These are phyloP conservation scores for Hippopotamus amphibius DNA, from an alignment of 2,113 vertebrate species.

Conservation along the genomic window DNA sequence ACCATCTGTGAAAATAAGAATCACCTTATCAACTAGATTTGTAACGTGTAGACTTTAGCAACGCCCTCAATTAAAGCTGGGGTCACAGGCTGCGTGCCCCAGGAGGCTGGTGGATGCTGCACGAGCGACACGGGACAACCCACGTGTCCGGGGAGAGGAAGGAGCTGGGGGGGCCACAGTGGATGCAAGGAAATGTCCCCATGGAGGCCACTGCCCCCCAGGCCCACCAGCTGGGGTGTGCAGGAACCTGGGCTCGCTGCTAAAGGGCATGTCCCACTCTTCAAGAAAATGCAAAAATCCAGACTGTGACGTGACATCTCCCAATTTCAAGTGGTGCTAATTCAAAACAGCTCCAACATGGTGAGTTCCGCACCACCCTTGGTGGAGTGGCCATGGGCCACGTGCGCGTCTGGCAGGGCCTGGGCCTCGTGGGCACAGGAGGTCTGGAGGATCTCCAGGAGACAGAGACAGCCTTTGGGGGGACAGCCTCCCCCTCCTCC, in stretches of 20 bases:
- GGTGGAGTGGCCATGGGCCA: fast-evolving
- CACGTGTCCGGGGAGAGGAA: not conserved
- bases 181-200: too few species aligned
- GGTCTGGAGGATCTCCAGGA: not conserved
- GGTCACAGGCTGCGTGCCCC: too few species aligned
- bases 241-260: fast-evolving
- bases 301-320: not conserved
- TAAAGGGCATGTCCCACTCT: not conserved
- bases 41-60: not conserved
- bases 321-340: not conserved
- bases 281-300: not conserved
- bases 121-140: fast-evolving
- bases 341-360: not conserved
- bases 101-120: not conserved
- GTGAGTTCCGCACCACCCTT: not conserved
- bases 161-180: fast-evolving
- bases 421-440: too few species aligned
- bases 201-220: not conserved
- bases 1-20: not conserved
- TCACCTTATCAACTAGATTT: not conserved
- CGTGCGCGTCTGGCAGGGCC: not conserved
- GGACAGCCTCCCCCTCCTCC: not conserved
- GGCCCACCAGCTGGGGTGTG: too few species aligned
- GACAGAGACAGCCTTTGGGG: not conserved
- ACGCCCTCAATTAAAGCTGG: not conserved